Percentiles rank a stretch among this genome's conserved stretches.
Evolutionary conservation across 2,888 invertebrate species (phyloP).

Genomic region (Pseudoips prasinana): DNA sequence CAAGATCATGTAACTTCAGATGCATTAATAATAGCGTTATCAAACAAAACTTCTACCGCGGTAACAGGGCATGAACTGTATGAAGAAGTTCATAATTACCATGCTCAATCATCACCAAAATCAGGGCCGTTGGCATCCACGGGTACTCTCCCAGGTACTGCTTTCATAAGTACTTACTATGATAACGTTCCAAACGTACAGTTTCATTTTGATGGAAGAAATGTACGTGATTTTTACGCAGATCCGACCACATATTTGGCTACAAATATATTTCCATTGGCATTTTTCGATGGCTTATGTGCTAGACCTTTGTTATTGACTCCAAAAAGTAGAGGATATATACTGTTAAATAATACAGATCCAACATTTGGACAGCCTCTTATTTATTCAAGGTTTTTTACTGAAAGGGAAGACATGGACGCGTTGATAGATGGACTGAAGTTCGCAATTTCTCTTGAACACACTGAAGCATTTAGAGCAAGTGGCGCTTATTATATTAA

Average conservation of each 20-base stretch:
- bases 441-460: constrained; percentile 80
- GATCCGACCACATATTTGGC: constrained; percentile 79
- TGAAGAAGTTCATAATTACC: constrained; percentile 67
- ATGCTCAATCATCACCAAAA: constrained; percentile 57
- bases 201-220: constrained; percentile 83
- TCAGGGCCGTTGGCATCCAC: constrained; percentile 79
- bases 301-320: constrained; percentile 83
- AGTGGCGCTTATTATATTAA: constrained; percentile 81
- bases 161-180: constrained; percentile 83
- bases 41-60: constrained; percentile 79
- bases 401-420: constrained; percentile 83
- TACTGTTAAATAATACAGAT: constrained; percentile 85
- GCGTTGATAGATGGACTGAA: constrained; percentile 83
- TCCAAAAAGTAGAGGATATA: constrained; percentile 84
- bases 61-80: constrained; percentile 58
- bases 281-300: constrained; percentile 84
- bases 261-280: constrained; percentile 75
- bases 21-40: constrained; percentile 68
- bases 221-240: constrained; percentile 78
- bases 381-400: constrained; percentile 87
- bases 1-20: constrained; percentile 88
- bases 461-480: constrained; percentile 81
- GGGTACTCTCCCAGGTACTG: constrained; percentile 79
- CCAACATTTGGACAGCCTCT: constrained; percentile 87
- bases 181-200: constrained; percentile 84